Evolutionary conservation across 2,113 vertebrate species (phyloP).

Genomic region (Podocnemis expansa): DNA sequence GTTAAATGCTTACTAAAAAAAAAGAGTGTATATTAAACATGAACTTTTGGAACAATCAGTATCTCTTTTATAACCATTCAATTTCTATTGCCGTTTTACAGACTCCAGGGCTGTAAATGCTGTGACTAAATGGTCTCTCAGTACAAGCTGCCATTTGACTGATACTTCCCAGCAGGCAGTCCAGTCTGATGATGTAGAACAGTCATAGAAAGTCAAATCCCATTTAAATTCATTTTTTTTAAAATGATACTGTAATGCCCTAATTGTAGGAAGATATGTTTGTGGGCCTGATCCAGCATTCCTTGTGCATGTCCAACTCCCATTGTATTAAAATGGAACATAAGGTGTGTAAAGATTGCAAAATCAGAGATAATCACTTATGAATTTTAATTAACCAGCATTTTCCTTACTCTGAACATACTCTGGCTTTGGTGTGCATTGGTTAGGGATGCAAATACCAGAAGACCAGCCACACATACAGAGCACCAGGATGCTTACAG

Average conservation of each 20-base stretch:
- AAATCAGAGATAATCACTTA: not conserved
- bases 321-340: slow-evolving; percentile 42
- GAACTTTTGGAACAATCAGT: slow-evolving; percentile 48
- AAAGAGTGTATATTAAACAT: slow-evolving; percentile 19
- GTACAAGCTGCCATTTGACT: slow-evolving; percentile 49
- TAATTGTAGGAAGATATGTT: slow-evolving; percentile 63
- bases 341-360: slow-evolving; percentile 11
- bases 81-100: slow-evolving; percentile 48
- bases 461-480: not conserved
- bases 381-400: slow-evolving; percentile 43
- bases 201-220: slow-evolving; percentile 60
- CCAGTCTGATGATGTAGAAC: slow-evolving; percentile 59
- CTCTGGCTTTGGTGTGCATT: not conserved
- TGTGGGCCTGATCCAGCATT: slow-evolving; percentile 48
- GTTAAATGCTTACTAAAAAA: slow-evolving; percentile 37
- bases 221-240: slow-evolving; percentile 74
- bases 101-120: slow-evolving; percentile 38
- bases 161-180: slow-evolving; percentile 72
- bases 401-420: slow-evolving; percentile 45
- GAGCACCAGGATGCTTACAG: not conserved
- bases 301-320: slow-evolving; percentile 38
- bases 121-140: slow-evolving; percentile 65
- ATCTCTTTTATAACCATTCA: not conserved
- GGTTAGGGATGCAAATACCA: no score
- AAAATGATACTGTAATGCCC: slow-evolving; percentile 70